phyloP scores from a whole-genome alignment of 2,113 vertebrate species.

The Prionailurus bengalensis region DNA sequence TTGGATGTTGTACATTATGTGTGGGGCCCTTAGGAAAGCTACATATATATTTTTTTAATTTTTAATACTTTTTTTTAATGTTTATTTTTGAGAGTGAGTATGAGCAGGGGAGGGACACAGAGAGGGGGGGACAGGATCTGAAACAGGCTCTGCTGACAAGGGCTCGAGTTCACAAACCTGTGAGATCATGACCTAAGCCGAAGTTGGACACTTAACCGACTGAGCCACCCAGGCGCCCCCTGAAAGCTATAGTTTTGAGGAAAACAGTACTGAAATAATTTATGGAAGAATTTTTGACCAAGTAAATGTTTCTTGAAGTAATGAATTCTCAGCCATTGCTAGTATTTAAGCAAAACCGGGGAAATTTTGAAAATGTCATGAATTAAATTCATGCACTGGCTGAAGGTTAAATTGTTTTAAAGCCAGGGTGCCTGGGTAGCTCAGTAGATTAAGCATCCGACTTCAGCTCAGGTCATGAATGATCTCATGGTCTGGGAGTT shows the following conservation, averaged over 20 bases:
- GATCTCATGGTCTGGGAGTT: too few species aligned
- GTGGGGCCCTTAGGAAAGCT: background rate
- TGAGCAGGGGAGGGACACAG: too few species aligned
- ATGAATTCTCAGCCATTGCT: background rate
- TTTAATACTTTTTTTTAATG: too few species aligned
- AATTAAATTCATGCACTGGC: background rate
- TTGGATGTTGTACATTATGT: slow-evolving; percentile 21
- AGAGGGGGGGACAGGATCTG: too few species aligned
- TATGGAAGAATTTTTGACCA: background rate
- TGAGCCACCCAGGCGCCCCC: too few species aligned
- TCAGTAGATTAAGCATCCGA: too few species aligned
- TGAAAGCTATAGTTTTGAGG: background rate
- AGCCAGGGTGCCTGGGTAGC: background rate
- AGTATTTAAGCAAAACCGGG: background rate
- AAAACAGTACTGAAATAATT: background rate
- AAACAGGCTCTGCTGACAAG: too few species aligned
- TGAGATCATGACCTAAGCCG: too few species aligned
- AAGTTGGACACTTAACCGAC: too few species aligned
- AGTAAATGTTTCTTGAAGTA: background rate
- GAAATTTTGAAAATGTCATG: background rate
- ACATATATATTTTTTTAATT: background rate
- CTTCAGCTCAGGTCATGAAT: too few species aligned
- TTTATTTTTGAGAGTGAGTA: too few species aligned
- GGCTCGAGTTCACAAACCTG: too few species aligned
- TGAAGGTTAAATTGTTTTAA: background rate